phyloP scores from a whole-genome alignment of 2,888 invertebrate genomes.

The Tipula lateralis region DNA sequence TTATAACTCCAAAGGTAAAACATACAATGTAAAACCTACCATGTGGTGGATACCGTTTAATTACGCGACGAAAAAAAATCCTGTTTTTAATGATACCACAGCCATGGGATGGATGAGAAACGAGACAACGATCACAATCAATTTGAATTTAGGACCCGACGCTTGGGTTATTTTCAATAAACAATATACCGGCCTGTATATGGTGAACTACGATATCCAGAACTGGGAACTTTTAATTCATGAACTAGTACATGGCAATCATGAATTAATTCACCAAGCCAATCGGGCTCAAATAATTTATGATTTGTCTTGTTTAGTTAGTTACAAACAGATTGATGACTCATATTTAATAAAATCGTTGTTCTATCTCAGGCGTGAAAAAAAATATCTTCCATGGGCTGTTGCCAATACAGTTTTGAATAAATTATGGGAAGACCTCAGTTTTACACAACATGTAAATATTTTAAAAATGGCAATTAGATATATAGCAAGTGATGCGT shows the following conservation, averaged over 20 bases:
- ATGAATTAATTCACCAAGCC: neutral
- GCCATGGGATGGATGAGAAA: neutral
- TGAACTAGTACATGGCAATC: neutral
- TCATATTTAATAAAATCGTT: neutral
- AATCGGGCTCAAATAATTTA: neutral
- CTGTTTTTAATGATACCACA: neutral
- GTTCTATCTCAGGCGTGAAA: neutral
- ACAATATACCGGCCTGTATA: neutral
- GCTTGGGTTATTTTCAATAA: neutral
- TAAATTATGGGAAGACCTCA: neutral
- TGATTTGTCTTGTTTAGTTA: neutral
- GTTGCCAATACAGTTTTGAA: neutral
- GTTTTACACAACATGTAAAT: neutral
- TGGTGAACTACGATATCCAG: neutral
- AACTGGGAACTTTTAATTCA: neutral
- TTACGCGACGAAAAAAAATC: neutral
- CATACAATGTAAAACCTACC: neutral
- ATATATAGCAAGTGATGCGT: neutral
- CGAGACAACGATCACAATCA: neutral
- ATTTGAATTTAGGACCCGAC: neutral
- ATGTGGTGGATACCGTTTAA: constrained; percentile 25
- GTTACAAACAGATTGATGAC: neutral
- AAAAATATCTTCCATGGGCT: neutral
- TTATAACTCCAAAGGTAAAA: neutral
- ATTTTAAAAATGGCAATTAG: neutral